Evolutionary conservation across 2,797 vertebrate species (phyloP).

Genomic region (Sebastes elongatus): DNA sequence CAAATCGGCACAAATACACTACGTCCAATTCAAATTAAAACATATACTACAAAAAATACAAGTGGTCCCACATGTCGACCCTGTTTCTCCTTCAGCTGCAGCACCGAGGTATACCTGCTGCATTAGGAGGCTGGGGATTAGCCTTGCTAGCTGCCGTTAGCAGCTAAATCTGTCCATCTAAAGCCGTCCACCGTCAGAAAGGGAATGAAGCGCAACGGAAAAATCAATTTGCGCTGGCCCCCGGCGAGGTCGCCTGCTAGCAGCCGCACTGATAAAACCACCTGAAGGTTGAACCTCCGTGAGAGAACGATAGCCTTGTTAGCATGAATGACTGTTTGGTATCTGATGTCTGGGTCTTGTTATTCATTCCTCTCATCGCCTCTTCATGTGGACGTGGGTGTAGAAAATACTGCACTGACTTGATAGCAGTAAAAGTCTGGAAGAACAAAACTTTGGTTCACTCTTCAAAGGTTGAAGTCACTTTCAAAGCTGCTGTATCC

Average conservation of each 20-base stretch:
- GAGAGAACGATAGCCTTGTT: not conserved
- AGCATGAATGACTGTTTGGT: not conserved
- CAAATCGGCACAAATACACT: too few species aligned
- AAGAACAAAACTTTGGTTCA: too few species aligned
- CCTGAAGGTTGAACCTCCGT: not conserved
- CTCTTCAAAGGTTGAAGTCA: not conserved
- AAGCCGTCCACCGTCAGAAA: not conserved
- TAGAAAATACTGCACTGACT: not conserved
- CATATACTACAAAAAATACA: too few species aligned
- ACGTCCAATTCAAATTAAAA: too few species aligned
- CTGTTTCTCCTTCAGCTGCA: constrained; percentile 1
- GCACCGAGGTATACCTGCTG: not conserved
- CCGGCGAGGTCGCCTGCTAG: constrained; percentile 5
- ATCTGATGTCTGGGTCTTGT: not conserved
- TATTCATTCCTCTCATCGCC: not conserved
- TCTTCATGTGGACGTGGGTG: not conserved
- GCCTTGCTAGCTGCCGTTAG: constrained; percentile 12
- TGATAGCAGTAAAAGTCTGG: not conserved
- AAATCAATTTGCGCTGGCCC: not conserved
- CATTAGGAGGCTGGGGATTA: not conserved
- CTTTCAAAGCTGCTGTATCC: not conserved
- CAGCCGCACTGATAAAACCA: not conserved
- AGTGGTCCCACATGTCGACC: not conserved
- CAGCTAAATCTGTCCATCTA: constrained; percentile 32
- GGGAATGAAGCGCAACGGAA: not conserved